Evolutionary conservation across 2,113 vertebrate genomes (phyloP), one percentile per base, ranked within the genome.

Genomic region (Mungos mungo): DNA sequence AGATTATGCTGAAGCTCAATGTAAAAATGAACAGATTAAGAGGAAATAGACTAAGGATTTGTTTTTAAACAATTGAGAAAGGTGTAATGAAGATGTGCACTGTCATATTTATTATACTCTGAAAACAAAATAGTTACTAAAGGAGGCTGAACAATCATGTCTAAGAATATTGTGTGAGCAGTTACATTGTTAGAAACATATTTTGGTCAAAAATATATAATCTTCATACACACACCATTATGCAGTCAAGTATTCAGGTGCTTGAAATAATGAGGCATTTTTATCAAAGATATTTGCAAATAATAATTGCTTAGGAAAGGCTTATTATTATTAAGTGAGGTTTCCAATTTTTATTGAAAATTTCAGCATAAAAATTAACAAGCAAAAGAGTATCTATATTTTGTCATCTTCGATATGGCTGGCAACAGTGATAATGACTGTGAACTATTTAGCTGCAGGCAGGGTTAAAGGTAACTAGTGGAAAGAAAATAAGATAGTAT

Each of bases 321-420:
- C 15, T 81, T 92, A 1, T 5, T 72, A 54, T 65, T 35, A 41
- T 7, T 68, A 86, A 79, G 38, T 83, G 14, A 25, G 83, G 23
- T n/a, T 8, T 92, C 79, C 93, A 65, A 21, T 68, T 92, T 71
- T 85, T 68, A 63, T 25, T 91, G 45, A n/a, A 57, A 87, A 96
- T 47, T 88, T 50, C 45, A 76, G 3, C 19, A 33, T 88, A 60
- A 83, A 82, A 94, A 47, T 93, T 66, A 93, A 69, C 6, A 85
- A 54, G 27, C 38, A 84, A 71, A 79, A n/a, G 3, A 41, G 3
- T 77, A 41, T 41, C 69, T 33, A 33, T 74, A 41, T 80, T 90
- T 85, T 66, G 3, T 35, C 15, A 45, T 88, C 93, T 90, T 25
- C 57, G 38, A 45, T 41, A 52, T 8, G 29, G 25, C 2, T 41